Conservation (phyloP, 2,113 vertebrate genomes). For the Ictalurus furcatus region DNA sequence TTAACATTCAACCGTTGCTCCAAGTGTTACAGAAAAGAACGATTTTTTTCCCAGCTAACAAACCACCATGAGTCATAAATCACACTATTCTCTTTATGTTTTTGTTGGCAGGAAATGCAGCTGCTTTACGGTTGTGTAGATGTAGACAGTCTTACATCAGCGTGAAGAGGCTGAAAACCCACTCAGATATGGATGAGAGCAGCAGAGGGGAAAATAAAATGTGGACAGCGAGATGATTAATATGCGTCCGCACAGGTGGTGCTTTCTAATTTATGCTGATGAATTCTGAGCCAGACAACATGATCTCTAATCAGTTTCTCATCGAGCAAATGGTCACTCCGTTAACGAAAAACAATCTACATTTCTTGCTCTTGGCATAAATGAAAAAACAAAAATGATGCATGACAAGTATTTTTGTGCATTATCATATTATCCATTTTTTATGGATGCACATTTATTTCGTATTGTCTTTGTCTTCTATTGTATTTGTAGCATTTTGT, state of each 20-base stretch:
- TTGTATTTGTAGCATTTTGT: background rate
- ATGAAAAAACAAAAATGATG: background rate
- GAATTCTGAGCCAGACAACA: slow-evolving; percentile 48
- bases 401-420: background rate
- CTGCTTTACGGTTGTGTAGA: slow-evolving; percentile 10
- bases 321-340: slow-evolving; percentile 35
- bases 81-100: slow-evolving; percentile 7
- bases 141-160: slow-evolving; percentile 37
- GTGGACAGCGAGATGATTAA: slow-evolving; percentile 39
- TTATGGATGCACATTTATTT: background rate
- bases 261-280: slow-evolving; percentile 50
- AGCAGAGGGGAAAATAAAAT: slow-evolving; percentile 43
- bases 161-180: slow-evolving; percentile 34
- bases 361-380: background rate
- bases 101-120: slow-evolving; percentile 13
- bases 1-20: background rate
- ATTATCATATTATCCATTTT: background rate
- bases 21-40: background rate
- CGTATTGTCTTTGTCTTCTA: background rate
- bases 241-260: slow-evolving; percentile 43
- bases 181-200: slow-evolving; percentile 44
- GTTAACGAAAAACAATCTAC: background rate
- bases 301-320: slow-evolving; percentile 49
- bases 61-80: slow-evolving; percentile 7
- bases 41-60: background rate